phyloP scores from a whole-genome alignment of 1,140 invertebrate species.

The Octopus bimaculoides region DNA sequence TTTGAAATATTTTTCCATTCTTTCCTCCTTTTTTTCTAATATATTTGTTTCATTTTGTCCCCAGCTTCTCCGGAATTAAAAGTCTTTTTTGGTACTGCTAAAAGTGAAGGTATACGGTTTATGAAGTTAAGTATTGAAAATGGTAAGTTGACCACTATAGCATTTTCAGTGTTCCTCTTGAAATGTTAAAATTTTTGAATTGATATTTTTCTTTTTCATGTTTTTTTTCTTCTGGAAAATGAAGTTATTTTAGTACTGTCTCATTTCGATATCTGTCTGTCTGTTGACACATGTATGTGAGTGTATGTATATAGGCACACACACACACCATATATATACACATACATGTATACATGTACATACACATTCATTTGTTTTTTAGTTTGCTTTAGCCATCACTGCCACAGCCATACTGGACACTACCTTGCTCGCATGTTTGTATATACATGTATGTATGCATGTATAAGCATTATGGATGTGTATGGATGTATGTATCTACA shows the following conservation, averaged over 20 bases:
- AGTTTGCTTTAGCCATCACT: background rate
- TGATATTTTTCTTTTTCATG: no score
- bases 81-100: conserved; percentile 43
- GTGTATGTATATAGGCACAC: background rate
- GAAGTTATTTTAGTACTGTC: no score
- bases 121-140: conserved; percentile 48
- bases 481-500: background rate
- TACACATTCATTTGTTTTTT: background rate
- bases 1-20: background rate
- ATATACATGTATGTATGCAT: background rate
- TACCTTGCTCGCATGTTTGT: background rate
- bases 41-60: conserved; percentile 21
- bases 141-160: conserved; percentile 37
- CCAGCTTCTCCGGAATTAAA: conserved; percentile 48
- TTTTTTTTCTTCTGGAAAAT: no score
- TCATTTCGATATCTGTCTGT: no score
- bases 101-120: conserved; percentile 44
- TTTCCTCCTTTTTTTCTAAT: background rate
- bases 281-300: background rate
- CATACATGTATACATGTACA: background rate
- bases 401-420: background rate
- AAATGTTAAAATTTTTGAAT: no score
- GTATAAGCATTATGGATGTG: background rate
- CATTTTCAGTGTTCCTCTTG: no score
- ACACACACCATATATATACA: background rate